These are phyloP conservation scores for Iphiclides podalirius DNA, from an alignment of 2,888 invertebrate genomes.

Conservation along the genomic window DNA sequence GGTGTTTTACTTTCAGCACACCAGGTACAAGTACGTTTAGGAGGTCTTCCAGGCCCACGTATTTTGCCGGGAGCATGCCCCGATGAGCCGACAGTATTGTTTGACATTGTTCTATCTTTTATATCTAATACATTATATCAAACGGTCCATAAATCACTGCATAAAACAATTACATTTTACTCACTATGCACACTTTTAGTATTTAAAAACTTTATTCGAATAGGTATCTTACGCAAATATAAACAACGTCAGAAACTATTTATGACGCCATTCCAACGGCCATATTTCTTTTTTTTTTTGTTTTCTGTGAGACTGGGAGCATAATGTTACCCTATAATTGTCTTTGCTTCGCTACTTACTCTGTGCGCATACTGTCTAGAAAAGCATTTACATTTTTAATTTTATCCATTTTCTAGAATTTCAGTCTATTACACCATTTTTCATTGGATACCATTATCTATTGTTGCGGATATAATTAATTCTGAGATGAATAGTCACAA, in stretches of 20 bases:
- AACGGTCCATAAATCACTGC: slow-evolving; percentile 31
- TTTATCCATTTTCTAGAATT: too few species aligned
- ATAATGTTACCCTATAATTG: slow-evolving; percentile 12
- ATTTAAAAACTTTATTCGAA: slow-evolving; percentile 31
- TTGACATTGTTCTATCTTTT: slow-evolving; percentile 60
- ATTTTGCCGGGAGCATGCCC: slow-evolving; percentile 80
- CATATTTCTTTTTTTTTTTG: slow-evolving; percentile 55
- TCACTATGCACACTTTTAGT: slow-evolving; percentile 26
- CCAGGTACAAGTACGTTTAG: slow-evolving; percentile 92
- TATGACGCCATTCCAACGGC: slow-evolving; percentile 77
- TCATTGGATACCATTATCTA: too few species aligned
- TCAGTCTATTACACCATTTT: too few species aligned
- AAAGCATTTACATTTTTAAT: neutral
- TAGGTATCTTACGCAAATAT: slow-evolving; percentile 64
- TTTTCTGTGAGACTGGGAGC: slow-evolving; percentile 5
- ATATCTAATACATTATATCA: slow-evolving; percentile 57
- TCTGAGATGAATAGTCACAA: too few species aligned
- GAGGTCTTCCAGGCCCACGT: slow-evolving; percentile 88
- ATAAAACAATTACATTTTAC: slow-evolving; percentile 51
- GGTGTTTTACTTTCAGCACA: slow-evolving; percentile 91
- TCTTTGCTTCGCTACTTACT: too few species aligned
- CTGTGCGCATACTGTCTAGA: neutral
- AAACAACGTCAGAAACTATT: slow-evolving; percentile 74
- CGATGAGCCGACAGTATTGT: slow-evolving; percentile 76
- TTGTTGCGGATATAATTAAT: too few species aligned